Base-by-base conservation (phyloP, 2,113 vertebrate species). In the Argyrosomus japonicus region DNA sequence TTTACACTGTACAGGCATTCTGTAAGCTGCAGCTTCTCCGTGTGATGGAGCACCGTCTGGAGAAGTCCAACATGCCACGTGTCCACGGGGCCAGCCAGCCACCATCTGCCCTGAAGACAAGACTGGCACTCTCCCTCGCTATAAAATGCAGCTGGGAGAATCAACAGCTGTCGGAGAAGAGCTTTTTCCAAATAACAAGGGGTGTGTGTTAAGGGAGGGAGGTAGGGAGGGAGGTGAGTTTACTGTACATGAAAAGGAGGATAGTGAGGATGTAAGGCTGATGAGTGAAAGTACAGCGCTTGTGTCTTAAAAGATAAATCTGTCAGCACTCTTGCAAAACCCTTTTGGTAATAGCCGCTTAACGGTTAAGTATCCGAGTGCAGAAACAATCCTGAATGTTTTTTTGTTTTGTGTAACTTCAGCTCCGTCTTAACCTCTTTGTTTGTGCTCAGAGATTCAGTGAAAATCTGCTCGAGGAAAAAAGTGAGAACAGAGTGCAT, bases 31-130 rank as follows among this genome's bases (percentile, higher is more conserved):
- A 68, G 79, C 75, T 25, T 77, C 69, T 74, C 58, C 2, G 71
- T 82, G 83, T 82, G 83, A 87, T 48, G 68, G 51, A 84, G 85
- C 77, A 58, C 43, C 32, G 67, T 84, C 78, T 90, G 87, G 83
- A 75, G 71, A 32, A 51, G 70, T 77, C 84, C 84, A 88, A 75
- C 40, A 23, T 80, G 92, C 93, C 93, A 91, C 90, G 91, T 93
- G 93, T 94, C 83, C 79, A 23, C 68, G 0, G 61, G 82, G 85
- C 89, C 75, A 63, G 85, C 89, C 88, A 77, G 92, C 86, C 82
- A 57, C 91, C 92, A 94, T 94, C 93, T 94, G 93, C 90, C 90
- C 86, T 4, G 8, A 79, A 90, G 85, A 91, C 87, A 25, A 87
- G 86, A 81, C 91, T 92, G 92, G 90, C 92, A 91, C 81, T 86